phyloP scores from a whole-genome alignment of 2,888 invertebrate species.

The Stegana nigrithorax region DNA sequence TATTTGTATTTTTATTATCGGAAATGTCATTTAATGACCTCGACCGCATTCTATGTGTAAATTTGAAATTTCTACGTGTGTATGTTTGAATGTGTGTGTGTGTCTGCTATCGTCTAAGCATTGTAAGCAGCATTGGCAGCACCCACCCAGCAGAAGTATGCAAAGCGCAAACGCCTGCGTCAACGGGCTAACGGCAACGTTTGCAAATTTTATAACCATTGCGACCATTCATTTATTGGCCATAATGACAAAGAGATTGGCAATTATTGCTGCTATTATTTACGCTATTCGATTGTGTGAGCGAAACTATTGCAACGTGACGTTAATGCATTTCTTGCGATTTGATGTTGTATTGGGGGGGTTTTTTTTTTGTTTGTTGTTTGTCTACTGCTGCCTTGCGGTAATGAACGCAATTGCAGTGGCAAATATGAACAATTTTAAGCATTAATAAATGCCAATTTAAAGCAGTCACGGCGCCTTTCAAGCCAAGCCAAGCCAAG shows the following conservation, averaged over 20 bases:
- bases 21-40: constrained; percentile 59
- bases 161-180: no score
- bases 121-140: no score
- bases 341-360: no score
- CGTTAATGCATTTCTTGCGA: neutral
- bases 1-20: constrained; percentile 41
- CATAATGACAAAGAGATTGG: neutral
- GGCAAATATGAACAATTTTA: constrained; percentile 12
- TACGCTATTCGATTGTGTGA: neutral
- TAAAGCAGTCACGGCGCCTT: constrained; percentile 11
- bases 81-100: no score
- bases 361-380: neutral
- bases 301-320: neutral
- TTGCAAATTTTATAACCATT: no score
- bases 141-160: no score
- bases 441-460: constrained; percentile 18
- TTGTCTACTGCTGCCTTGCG: neutral
- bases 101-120: neutral
- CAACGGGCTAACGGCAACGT: no score
- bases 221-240: constrained; percentile 6
- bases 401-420: constrained; percentile 5
- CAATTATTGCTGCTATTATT: constrained; percentile 13
- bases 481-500: neutral
- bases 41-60: constrained; percentile 44
- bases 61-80: neutral